Percentiles rank a stretch among this genome's conserved stretches.
These are phyloP conservation scores for Abrostola tripartita DNA, from an alignment of 2,888 invertebrate species.

Conservation along the genomic window DNA sequence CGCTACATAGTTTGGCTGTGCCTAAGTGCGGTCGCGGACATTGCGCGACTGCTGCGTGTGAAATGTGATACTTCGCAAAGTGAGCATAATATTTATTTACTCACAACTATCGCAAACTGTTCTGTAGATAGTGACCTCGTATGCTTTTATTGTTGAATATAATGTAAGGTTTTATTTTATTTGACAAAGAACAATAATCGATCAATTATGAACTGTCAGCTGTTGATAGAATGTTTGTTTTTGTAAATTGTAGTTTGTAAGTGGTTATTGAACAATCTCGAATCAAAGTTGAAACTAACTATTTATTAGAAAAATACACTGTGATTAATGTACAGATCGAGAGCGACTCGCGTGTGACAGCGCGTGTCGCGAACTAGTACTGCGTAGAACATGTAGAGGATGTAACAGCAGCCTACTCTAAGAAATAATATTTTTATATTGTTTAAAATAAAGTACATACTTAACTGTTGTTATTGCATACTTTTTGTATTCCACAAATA, in stretches of 20 bases:
- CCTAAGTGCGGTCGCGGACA: slow-evolving; percentile 44
- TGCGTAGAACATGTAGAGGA: slow-evolving; percentile 63
- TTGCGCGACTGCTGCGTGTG: slow-evolving; percentile 49
- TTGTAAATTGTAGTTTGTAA: slow-evolving; percentile 83
- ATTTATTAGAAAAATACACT: slow-evolving; percentile 82
- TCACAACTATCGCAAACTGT: slow-evolving; percentile 62
- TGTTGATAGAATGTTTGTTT: slow-evolving; percentile 77
- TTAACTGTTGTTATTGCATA: slow-evolving; percentile 78
- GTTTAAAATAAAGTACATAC: slow-evolving; percentile 84
- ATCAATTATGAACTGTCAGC: slow-evolving; percentile 70
- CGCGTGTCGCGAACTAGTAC: slow-evolving; percentile 11
- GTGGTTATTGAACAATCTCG: slow-evolving; percentile 79
- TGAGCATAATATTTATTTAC: slow-evolving; percentile 52
- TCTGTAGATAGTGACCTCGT: slow-evolving; percentile 65
- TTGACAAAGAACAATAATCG: slow-evolving; percentile 74
- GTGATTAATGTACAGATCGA: slow-evolving; percentile 74
- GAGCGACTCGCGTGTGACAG: slow-evolving; percentile 53
- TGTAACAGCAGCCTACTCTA: slow-evolving; percentile 77
- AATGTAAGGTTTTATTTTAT: slow-evolving; percentile 70
- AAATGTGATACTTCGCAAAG: slow-evolving; percentile 65
- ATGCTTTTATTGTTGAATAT: slow-evolving; percentile 80
- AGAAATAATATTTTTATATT: slow-evolving; percentile 87
- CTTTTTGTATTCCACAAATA: slow-evolving; percentile 76
- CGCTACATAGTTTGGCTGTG: slow-evolving; percentile 51
- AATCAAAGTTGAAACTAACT: slow-evolving; percentile 74